Conservation (phyloP, 2,888 invertebrate genomes). For the Sinohyriopsis cumingii region DNA sequence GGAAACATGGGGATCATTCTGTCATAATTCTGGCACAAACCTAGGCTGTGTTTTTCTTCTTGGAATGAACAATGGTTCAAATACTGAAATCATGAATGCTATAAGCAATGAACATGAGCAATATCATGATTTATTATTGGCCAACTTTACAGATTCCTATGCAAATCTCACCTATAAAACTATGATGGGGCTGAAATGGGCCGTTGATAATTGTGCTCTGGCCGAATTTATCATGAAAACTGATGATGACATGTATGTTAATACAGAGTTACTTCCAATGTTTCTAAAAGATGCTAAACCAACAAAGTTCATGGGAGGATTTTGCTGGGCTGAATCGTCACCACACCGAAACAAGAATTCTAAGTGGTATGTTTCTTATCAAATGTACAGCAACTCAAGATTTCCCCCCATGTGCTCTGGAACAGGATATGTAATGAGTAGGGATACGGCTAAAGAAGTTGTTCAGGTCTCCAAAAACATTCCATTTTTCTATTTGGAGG, state of each 20-base stretch:
- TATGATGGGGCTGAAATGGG: constrained; percentile 48
- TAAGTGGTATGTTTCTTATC: constrained; percentile 57
- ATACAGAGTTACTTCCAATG: constrained; percentile 47
- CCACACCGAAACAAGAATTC: constrained; percentile 47
- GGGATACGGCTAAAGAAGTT: constrained; percentile 36
- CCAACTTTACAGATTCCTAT: constrained; percentile 52
- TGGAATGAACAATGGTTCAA: constrained; percentile 17
- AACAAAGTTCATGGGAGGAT: constrained; percentile 46
- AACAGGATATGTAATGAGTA: constrained; percentile 55
- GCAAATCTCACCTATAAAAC: constrained; percentile 59
- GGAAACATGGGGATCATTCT: constrained; percentile 48
- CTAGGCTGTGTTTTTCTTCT: constrained; percentile 45
- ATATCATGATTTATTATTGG: constrained; percentile 46
- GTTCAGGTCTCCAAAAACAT: constrained; percentile 42
- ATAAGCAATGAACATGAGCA: constrained; percentile 33
- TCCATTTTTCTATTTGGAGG: constrained; percentile 60
- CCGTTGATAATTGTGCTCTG: constrained; percentile 32
- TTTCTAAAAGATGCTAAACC: constrained; percentile 43
- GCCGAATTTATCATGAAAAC: constrained; percentile 62
- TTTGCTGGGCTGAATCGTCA: constrained; percentile 51
- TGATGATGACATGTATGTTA: constrained; percentile 58
- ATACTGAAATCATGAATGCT: constrained; percentile 11
- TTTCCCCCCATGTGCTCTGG: constrained; percentile 58
- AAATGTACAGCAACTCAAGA: constrained; percentile 30
- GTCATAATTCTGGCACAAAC: constrained; percentile 19